Evolutionary conservation across 2,888 invertebrate genomes (phyloP), one percentile per base, ranked within the genome.

Genomic region (Diabrotica balteata): DNA sequence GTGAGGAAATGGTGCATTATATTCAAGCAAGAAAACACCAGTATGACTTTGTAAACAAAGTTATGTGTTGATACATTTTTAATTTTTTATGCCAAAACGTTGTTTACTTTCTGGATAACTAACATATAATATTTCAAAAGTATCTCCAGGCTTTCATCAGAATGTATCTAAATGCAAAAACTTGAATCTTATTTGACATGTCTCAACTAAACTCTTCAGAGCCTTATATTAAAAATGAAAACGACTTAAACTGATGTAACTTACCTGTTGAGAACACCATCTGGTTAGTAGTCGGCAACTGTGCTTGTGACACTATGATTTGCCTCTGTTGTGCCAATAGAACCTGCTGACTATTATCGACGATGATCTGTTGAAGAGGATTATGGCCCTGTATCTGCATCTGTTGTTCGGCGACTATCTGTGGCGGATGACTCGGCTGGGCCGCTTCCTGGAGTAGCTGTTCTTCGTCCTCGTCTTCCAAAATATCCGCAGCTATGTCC

Each of bases 401-500:
- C 8, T 67, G 68, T n/a, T 63, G 53, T 7, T 69, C 49, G 7
- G 62, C n/a, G 1, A 70, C 63, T 7, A 70, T 66, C 61, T 71
- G 71, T n/a, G 69, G 10, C n/a, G 64, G 49, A 17, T 44, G 42
- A 11, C 59, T 44, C 8, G 70, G 67, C 68, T 77, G 77, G 3
- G 32, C 32, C 8, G 75, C 77, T 58, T 80, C 80, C 68, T 82
- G 80, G 68, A 85, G 79, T 61, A 84, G 78, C 72, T 86, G 86
- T 61, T 85, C 85, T 61, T 87, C 86, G 22, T 93, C 93, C 80
- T 94, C 94, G 76, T 94, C 94, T 79, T 93, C 93, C 17, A 94
- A 86, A 58, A 93, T 93, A 47, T 93, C 93, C 0, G 94, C 94
- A 0, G 94, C 94, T 59, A 94, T 86, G 44, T 94, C 94, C 0